These are phyloP conservation scores for Leucophenga montana DNA, from an alignment of 2,888 invertebrate genomes.

Conservation along the genomic window DNA sequence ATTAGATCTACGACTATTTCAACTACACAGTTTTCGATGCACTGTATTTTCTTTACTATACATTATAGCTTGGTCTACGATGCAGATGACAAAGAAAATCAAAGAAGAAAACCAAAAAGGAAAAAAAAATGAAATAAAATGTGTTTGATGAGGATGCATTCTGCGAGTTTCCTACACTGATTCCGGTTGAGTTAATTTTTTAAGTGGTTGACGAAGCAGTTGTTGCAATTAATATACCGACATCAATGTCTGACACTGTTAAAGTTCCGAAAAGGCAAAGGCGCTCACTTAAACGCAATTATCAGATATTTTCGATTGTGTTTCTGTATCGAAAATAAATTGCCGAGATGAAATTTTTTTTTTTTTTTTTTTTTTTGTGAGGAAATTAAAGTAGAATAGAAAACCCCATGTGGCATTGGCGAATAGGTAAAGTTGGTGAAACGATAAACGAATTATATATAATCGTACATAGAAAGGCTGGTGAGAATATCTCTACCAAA, in stretches of 20 bases:
- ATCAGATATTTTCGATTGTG: conserved; percentile 16
- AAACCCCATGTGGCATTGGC: conserved; percentile 5
- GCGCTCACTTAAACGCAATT: conserved; percentile 16
- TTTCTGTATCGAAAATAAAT: conserved; percentile 18
- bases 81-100: too few species aligned
- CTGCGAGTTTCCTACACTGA: too few species aligned
- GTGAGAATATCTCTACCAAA: not conserved
- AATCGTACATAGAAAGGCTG: conserved; percentile 8
- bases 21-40: too few species aligned
- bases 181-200: too few species aligned
- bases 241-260: conserved; percentile 32
- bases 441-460: too few species aligned
- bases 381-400: not conserved
- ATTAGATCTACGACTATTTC: too few species aligned
- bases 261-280: not conserved
- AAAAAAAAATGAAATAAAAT: not conserved
- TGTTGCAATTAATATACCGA: conserved; percentile 22
- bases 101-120: too few species aligned
- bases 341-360: not conserved
- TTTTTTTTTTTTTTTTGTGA: too few species aligned
- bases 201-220: not conserved
- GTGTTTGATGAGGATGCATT: conserved; percentile 14
- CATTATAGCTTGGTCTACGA: too few species aligned
- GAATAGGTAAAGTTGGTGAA: not conserved
- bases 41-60: too few species aligned